Conservation (phyloP, 2,888 invertebrate species). For the Eupithecia abbreviata region DNA sequence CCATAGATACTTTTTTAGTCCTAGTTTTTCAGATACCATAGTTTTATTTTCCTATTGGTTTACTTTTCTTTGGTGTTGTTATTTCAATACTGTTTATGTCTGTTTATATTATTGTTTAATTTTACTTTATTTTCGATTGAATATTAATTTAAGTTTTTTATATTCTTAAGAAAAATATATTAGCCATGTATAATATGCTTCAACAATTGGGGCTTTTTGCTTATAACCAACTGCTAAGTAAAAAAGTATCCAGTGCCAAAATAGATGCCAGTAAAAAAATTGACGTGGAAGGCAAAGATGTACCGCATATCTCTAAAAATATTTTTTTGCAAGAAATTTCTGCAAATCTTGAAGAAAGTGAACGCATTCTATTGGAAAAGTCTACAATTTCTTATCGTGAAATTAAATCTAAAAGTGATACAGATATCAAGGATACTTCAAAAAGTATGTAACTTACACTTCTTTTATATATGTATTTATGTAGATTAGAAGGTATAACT, state of each 20-base stretch:
- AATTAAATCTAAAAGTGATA: neutral
- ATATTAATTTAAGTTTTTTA: conserved; percentile 7
- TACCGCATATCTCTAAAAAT: neutral
- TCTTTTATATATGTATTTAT: neutral
- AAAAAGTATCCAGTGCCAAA: conserved; percentile 1
- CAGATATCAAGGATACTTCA: neutral
- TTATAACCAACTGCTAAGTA: neutral
- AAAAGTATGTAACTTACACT: neutral
- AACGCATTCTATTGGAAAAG: neutral
- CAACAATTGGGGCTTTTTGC: neutral
- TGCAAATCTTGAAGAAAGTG: neutral
- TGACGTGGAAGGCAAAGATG: neutral
- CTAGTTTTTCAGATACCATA: no score
- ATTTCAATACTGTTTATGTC: neutral
- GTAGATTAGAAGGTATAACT: neutral
- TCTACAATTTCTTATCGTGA: neutral
- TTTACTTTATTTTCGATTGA: conserved; percentile 3
- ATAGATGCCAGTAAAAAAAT: no score
- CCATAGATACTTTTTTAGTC: no score
- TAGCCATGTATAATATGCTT: neutral
- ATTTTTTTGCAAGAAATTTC: neutral
- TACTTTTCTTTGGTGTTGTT: no score
- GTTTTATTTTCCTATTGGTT: no score
- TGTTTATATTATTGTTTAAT: conserved; percentile 1
- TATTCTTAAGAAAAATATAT: conserved; percentile 11